Base-by-base conservation (phyloP, 2,113 vertebrate genomes). In the Pterocles burchelli region DNA sequence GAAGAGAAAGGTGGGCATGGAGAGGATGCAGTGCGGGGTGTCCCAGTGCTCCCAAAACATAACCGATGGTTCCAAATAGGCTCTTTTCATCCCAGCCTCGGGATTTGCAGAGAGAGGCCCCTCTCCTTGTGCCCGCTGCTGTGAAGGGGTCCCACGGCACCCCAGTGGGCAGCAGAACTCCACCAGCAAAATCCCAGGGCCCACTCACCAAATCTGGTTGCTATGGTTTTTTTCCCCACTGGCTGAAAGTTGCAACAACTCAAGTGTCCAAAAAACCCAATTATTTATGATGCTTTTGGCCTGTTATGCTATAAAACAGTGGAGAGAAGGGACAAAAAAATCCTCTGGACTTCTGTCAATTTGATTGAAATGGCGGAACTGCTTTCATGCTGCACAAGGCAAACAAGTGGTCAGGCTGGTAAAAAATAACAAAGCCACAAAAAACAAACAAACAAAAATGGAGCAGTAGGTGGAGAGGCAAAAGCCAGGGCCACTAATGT, bases 11-110 rank as follows among this genome's bases (percentile, higher is more conserved):
- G 20, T 46, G 17, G 68, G 6, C 28, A 22, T 2, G 28, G 33
- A 67, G 33, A 34, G 20, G 13, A 9, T 34, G 80, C 1, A 4
- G 4, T 52, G 10, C 31, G 33, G 29, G 9, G 10, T 66, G 62
- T 68, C 49, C 34, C 7, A 15, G 13, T 59, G 74, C 29, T 88
- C 45, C 66, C 28, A 19, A 0, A 0, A 12, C 12, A 10, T 41
- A 68, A 61, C 36, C 11, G 62, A 17, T 3, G 3, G 13, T 36
- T 83, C 36, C 49, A 68, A 38, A 36, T 21, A 34, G 31, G 6
- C 7, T 78, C 31, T 73, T 62, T 75, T 52, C n/a, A 73, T 61
- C 45, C 14, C 41, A 68, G 29, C 49, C 20, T 72, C 28, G 12
- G 41, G 17, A 49, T 41, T 15, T 81, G 57, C 16, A 48, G 43